Base-by-base conservation (phyloP, 1,140 invertebrate species). In the Druon quercuslanigerum region DNA sequence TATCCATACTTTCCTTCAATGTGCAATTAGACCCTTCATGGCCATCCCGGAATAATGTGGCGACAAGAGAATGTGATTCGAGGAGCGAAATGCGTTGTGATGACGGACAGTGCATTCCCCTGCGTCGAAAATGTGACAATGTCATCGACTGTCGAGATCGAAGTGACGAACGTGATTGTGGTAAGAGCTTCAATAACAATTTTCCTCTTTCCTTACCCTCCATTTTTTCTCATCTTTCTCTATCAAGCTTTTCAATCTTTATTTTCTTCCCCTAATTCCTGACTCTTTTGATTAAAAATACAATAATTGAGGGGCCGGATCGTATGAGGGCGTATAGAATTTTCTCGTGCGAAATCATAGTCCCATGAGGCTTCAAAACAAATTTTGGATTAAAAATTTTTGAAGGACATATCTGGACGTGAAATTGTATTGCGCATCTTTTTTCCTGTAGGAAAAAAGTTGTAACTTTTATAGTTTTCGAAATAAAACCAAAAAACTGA, bases 71-170 rank as follows among this genome's bases (percentile, higher is more conserved):
- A 78, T 90, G 88, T 82, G 83, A 89, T 82, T 78, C 79, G 19
- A 83, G 81, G 57, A 83, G 57, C 51, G 91, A 95, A 88, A 95
- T 95, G 89, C 85, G 85, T 70, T 93, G 93, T 79, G 83, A 85
- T n/a, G 83, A 91, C 72, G 91, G 91, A 50, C 80, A 80, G 71
- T 94, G 93, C 82, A 89, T 93, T 79, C 81, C 85, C 19, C 74
- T 86, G 25, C 82, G 82, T 76, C 84, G 84, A 66, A 90, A 88
- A 84, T 94, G 93, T 85, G 91, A 94, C 87, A 89, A 90, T 77
- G 85, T 90, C 75, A 87, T 86, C 74, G 93, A 94, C 87, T 95
- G 94, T 86, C 82, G 85, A 51, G 94, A 94, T 89, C 90, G 89
- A 77, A 92, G 91, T 77, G 94, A 94, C 80, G 93, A 93, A 82